These are phyloP conservation scores for Orchesella flavescens DNA, from an alignment of 2,888 invertebrate species.

Conservation along the genomic window DNA sequence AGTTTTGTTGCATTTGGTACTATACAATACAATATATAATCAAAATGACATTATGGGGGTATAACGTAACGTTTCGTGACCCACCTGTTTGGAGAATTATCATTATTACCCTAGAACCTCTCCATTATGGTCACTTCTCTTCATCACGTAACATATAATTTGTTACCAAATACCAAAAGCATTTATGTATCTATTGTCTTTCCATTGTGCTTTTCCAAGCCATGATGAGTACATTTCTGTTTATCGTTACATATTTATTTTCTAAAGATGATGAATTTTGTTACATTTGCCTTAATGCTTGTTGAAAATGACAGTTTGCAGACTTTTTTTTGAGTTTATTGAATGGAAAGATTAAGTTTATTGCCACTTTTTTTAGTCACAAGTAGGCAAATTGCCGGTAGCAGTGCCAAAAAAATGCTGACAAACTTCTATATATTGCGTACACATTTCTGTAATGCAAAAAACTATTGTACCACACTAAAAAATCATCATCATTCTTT, in stretches of 20 bases:
- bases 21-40: neutral
- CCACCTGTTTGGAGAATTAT: slow-evolving; percentile 15
- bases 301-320: neutral
- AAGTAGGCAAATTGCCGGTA: neutral
- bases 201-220: neutral
- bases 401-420: neutral
- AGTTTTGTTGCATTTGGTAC: neutral
- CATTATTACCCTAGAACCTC: neutral
- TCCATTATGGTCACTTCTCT: neutral
- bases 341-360: neutral
- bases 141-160: neutral
- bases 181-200: too few species aligned
- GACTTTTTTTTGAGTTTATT: neutral
- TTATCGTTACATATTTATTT: neutral
- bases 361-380: too few species aligned
- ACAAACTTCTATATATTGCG: neutral
- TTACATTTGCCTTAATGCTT: neutral
- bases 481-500: neutral
- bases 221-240: neutral
- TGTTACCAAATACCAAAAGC: neutral
- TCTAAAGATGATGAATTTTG: neutral
- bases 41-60: slow-evolving; percentile 5
- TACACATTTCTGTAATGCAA: neutral
- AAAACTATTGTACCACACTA: neutral
- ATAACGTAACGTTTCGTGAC: slow-evolving; percentile 7